A percentile compares a stretch with the other conserved stretches of the same genome.
These are phyloP conservation scores for Hystrix cristata DNA, from an alignment of 2,113 vertebrate genomes.

Conservation along the genomic window DNA sequence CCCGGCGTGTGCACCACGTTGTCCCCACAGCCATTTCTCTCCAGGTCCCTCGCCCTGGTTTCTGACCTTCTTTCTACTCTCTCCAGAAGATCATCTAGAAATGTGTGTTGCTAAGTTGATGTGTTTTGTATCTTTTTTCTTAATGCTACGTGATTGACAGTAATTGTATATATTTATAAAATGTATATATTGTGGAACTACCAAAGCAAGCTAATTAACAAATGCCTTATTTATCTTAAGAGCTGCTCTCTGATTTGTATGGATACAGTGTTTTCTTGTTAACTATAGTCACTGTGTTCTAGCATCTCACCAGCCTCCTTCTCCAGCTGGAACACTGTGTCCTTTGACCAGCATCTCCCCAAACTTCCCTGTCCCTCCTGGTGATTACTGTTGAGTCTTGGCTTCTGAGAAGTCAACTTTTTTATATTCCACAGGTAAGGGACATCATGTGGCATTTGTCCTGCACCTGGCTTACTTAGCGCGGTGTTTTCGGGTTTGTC, in stretches of 20 bases:
- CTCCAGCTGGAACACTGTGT: neutral
- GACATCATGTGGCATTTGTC: neutral
- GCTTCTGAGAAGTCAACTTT: rapidly evolving
- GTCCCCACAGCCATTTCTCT: neutral
- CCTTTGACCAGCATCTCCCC: neutral
- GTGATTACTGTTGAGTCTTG: neutral
- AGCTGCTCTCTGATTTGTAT: neutral
- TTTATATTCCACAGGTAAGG: no score
- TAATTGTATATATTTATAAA: neutral
- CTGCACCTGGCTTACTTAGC: neutral
- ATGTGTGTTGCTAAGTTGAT: neutral
- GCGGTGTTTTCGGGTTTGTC: no score
- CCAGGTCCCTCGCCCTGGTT: neutral
- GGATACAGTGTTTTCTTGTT: neutral
- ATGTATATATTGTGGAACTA: neutral
- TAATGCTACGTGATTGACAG: neutral
- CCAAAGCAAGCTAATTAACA: neutral
- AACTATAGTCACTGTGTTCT: neutral
- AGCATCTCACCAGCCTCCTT: neutral
- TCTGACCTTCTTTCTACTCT: neutral
- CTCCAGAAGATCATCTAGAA: neutral
- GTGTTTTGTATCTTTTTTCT: neutral
- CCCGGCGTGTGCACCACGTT: rapidly evolving
- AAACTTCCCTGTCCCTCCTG: neutral
- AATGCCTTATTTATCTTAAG: neutral